Percentiles rank a stretch among this genome's conserved stretches.
These are phyloP conservation scores for Panopea generosa DNA, from an alignment of 2,888 invertebrate genomes.

Conservation along the genomic window DNA sequence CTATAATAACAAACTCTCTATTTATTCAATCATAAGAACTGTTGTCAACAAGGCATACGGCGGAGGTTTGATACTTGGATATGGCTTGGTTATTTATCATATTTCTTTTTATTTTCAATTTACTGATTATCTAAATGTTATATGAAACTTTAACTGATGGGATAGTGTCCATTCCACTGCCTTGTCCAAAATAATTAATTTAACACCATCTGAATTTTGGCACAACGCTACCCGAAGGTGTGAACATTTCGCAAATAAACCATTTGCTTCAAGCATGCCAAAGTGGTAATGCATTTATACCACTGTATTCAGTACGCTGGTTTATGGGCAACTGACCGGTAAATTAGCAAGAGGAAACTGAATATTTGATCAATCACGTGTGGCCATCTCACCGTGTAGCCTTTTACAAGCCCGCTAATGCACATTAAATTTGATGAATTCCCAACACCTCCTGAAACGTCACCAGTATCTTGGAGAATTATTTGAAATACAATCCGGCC, in stretches of 20 bases:
- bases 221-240: background rate
- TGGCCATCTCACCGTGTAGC: slow-evolving; percentile 23
- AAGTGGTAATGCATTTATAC: slow-evolving; percentile 22
- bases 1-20: too few species aligned
- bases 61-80: too few species aligned
- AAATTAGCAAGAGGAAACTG: slow-evolving; percentile 47
- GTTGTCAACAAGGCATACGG: too few species aligned
- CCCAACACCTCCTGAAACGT: slow-evolving; percentile 43
- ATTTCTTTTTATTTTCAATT: too few species aligned
- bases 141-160: too few species aligned
- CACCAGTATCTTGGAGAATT: slow-evolving; percentile 23
- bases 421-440: slow-evolving; percentile 64
- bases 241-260: slow-evolving; percentile 16
- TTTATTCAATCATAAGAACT: too few species aligned
- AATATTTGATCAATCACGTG: slow-evolving; percentile 54
- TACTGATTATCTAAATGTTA: too few species aligned
- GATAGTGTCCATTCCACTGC: too few species aligned
- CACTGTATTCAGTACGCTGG: slow-evolving; percentile 10
- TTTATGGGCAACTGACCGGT: slow-evolving; percentile 58
- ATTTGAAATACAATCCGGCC: slow-evolving; percentile 44
- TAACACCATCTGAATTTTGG: too few species aligned
- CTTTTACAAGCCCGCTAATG: slow-evolving; percentile 53
- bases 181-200: too few species aligned
- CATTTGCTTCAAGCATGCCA: slow-evolving; percentile 27
- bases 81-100: too few species aligned